Percentiles rank a stretch among this genome's conserved stretches.
Conservation (phyloP, 1,140 invertebrate species). For the Papilio dardanus region DNA sequence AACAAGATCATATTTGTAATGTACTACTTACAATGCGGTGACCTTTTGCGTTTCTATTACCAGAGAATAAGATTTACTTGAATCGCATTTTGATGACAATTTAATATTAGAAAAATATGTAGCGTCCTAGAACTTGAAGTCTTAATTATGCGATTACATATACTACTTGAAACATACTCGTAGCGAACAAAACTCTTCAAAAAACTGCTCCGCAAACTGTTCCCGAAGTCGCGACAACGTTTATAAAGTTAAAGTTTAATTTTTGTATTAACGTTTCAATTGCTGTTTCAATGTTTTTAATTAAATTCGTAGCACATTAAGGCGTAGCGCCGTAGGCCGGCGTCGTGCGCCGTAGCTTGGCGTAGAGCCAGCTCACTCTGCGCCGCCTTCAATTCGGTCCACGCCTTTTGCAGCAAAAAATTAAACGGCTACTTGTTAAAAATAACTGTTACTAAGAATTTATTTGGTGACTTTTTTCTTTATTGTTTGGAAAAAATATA, state of each 20-base stretch:
- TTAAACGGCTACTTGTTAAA: background rate
- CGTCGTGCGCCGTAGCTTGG: background rate
- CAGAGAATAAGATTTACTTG: too few species aligned
- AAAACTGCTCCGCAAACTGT: background rate
- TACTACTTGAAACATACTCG: too few species aligned
- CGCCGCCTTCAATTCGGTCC: background rate
- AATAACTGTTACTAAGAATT: background rate
- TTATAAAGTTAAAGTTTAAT: conserved; percentile 13
- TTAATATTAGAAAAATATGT: too few species aligned
- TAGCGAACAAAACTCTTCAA: background rate
- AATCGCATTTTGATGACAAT: too few species aligned
- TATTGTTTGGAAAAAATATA: background rate
- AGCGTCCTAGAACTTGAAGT: too few species aligned
- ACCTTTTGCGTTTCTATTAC: too few species aligned
- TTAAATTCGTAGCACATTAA: conserved; percentile 19
- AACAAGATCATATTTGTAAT: too few species aligned
- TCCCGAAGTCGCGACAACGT: background rate
- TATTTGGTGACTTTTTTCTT: background rate
- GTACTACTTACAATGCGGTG: too few species aligned
- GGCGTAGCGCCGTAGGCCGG: background rate
- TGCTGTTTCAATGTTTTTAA: conserved; percentile 20
- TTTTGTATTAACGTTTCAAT: conserved; percentile 16
- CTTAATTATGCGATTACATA: too few species aligned
- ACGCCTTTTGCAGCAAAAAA: background rate
- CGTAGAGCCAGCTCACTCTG: background rate